These are phyloP conservation scores for Rhagoletis pomonella DNA, from an alignment of 1,140 invertebrate species.

Conservation along the genomic window DNA sequence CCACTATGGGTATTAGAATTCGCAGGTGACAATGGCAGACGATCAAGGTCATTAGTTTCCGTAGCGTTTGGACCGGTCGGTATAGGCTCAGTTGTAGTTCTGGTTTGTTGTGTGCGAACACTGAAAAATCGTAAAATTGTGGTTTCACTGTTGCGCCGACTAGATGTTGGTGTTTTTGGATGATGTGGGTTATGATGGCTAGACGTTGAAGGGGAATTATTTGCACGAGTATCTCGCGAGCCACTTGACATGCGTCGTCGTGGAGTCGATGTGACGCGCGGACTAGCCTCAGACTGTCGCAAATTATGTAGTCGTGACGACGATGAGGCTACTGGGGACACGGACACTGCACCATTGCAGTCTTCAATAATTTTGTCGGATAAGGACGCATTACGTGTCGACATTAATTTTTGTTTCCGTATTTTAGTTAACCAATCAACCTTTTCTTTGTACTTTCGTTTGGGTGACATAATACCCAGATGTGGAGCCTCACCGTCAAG, in stretches of 20 bases:
- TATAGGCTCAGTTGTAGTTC: neutral
- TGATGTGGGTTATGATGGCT: conserved; percentile 48
- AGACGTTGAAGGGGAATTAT: conserved; percentile 51
- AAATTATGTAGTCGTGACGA: conserved; percentile 68
- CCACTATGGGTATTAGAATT: neutral
- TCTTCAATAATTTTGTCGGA: conserved; percentile 67
- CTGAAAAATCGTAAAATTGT: conserved; percentile 70
- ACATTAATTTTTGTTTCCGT: conserved; percentile 76
- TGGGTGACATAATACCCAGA: conserved; percentile 81
- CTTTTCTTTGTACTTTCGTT: conserved; percentile 78
- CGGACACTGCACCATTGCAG: conserved; percentile 57
- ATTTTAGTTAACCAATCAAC: conserved; percentile 84
- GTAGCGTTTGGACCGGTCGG: neutral
- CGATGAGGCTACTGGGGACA: neutral
- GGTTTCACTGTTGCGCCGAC: conserved; percentile 71
- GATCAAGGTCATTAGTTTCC: conserved; percentile 48
- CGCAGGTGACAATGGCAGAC: neutral
- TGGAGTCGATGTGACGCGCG: conserved; percentile 60
- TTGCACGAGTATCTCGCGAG: neutral
- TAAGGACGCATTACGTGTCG: conserved; percentile 61
- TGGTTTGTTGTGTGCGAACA: conserved; percentile 54
- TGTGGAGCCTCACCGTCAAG: conserved; percentile 85
- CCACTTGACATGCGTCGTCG: conserved; percentile 65
- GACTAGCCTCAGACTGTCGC: conserved; percentile 68
- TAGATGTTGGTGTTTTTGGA: conserved; percentile 68